Evolutionary conservation across 2,797 vertebrate genomes (phyloP).

Genomic region (Pangasius krempfi): DNA sequence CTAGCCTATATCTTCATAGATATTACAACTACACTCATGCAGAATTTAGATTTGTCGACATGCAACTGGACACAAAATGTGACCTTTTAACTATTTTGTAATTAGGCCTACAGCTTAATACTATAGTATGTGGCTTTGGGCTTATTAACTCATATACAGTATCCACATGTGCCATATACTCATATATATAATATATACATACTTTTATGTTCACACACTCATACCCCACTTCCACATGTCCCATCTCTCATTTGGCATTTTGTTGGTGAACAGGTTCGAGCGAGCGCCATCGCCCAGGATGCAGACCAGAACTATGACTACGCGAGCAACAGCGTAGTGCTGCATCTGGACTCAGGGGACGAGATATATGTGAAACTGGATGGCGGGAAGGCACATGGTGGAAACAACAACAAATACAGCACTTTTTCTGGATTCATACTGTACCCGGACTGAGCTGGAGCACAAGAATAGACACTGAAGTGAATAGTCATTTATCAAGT

Average conservation of each 20-base stretch:
- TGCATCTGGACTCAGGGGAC: constrained; percentile 95
- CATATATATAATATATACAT: neutral
- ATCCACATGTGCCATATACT: neutral
- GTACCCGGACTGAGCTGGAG: constrained; percentile 84
- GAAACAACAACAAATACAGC: constrained; percentile 99
- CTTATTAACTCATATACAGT: neutral
- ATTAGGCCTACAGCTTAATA: neutral
- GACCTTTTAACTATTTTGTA: neutral
- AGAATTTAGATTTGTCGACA: neutral
- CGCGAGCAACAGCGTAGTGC: constrained; percentile 95
- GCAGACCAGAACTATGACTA: constrained; percentile 99
- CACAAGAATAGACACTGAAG: constrained; percentile 13
- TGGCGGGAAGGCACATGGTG: constrained; percentile 96
- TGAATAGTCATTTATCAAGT: constrained; percentile 20
- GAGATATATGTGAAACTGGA: constrained; percentile 97
- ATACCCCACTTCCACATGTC: neutral
- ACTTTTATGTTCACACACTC: neutral
- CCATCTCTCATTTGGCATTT: neutral
- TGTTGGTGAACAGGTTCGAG: constrained; percentile 82
- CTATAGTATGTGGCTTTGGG: neutral
- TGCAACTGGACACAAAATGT: neutral
- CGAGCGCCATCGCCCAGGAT: constrained; percentile 96
- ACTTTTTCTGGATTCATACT: constrained; percentile 98
- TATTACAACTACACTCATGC: neutral
- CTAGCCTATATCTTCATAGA: neutral